phyloP scores from a whole-genome alignment of 2,797 vertebrate species.

The Nothura maculosa region DNA sequence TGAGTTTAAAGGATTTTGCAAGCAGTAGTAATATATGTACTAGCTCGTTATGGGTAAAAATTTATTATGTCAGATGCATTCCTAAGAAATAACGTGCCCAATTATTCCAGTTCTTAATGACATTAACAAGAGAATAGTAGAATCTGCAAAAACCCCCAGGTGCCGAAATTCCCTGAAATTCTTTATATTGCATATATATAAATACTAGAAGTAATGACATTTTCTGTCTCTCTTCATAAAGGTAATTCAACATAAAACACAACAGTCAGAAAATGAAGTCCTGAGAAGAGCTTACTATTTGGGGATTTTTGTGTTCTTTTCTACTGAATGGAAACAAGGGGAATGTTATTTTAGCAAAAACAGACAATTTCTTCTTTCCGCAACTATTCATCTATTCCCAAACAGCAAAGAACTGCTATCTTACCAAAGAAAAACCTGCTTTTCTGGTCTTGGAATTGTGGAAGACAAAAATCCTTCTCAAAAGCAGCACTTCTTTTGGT shows the following conservation, averaged over 20 bases:
- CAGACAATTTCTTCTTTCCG: neutral
- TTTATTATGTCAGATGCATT: neutral
- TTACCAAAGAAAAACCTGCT: neutral
- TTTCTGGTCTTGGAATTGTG: neutral
- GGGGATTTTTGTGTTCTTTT: neutral
- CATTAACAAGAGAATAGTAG: neutral
- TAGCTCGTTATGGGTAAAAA: neutral
- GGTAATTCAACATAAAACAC: neutral
- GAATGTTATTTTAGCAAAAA: neutral
- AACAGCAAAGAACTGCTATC: neutral
- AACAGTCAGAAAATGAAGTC: neutral
- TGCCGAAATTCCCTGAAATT: neutral
- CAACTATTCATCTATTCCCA: neutral
- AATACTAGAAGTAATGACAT: accelerated
- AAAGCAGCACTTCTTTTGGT: neutral
- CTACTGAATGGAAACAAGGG: neutral
- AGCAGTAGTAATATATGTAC: neutral
- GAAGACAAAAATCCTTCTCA: neutral
- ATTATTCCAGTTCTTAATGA: neutral
- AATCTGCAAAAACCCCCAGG: neutral
- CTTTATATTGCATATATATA: neutral
- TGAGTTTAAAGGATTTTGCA: neutral
- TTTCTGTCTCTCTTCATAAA: neutral
- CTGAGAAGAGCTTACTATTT: neutral
- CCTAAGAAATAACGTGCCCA: neutral